Percentiles rank a stretch among this genome's conserved stretches.
Evolutionary conservation across 2,888 invertebrate genomes (phyloP).

Genomic region (Dendrolimus pini): DNA sequence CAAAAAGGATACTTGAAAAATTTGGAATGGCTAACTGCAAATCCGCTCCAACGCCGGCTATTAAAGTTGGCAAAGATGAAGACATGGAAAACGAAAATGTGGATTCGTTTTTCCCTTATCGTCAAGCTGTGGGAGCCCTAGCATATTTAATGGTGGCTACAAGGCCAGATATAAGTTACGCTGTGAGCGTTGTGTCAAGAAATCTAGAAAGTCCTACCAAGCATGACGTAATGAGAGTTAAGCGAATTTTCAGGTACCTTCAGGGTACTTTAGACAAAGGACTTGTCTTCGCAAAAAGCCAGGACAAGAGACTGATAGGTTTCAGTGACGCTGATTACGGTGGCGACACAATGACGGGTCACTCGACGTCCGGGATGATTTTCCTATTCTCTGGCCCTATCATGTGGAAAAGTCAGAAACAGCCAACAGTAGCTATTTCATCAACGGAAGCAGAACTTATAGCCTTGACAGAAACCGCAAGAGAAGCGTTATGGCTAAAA

Average conservation of each 20-base stretch:
- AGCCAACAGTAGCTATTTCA: slow-evolving; percentile 25
- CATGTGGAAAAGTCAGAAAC: slow-evolving; percentile 26
- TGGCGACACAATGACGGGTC: slow-evolving; percentile 3
- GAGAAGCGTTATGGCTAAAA: slow-evolving; percentile 25
- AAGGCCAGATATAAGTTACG: not conserved
- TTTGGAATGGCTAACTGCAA: slow-evolving; percentile 5
- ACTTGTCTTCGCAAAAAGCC: slow-evolving; percentile 1
- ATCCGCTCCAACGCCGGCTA: not conserved
- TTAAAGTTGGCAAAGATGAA: not conserved
- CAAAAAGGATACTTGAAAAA: too few relatives aligned
- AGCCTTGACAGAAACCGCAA: slow-evolving; percentile 22
- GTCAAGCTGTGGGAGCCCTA: not conserved
- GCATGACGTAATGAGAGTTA: not conserved
- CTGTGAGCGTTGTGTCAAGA: slow-evolving; percentile 1
- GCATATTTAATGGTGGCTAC: not conserved
- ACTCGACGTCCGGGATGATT: slow-evolving; percentile 4
- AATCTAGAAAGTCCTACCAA: not conserved
- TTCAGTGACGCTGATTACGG: slow-evolving; percentile 8
- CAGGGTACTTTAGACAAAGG: slow-evolving; percentile 1
- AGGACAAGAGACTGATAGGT: not conserved
- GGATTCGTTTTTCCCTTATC: slow-evolving; percentile 5
- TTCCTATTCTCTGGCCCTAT: slow-evolving; percentile 17
- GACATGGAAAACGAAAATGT: not conserved
- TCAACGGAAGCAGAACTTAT: slow-evolving; percentile 30
- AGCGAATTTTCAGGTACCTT: slow-evolving; percentile 5